A percentile compares a stretch with the other conserved stretches of the same genome.
These are phyloP conservation scores for Ecliptopera silaceata DNA, from an alignment of 2,888 invertebrate species.

Conservation along the genomic window DNA sequence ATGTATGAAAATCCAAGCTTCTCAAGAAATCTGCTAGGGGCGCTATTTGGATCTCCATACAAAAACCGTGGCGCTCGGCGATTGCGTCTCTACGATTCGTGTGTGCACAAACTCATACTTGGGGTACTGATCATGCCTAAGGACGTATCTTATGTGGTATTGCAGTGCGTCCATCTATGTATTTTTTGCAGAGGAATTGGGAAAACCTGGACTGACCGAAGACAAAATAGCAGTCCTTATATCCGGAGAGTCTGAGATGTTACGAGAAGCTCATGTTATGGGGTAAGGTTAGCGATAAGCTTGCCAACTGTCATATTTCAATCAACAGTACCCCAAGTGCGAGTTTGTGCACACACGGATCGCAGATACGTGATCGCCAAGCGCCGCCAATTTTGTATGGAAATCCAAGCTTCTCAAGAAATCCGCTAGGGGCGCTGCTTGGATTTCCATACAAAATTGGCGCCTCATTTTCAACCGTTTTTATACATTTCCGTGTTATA, in stretches of 20 bases:
- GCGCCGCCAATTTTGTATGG: background rate
- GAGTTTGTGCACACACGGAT: no score
- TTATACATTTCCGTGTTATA: background rate
- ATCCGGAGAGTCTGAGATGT: constrained; percentile 86
- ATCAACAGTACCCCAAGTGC: background rate
- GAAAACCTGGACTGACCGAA: constrained; percentile 81
- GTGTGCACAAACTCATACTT: no score
- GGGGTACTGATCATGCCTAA: no score
- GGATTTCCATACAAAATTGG: no score
- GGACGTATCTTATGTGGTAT: no score
- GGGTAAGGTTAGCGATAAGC: constrained; percentile 74
- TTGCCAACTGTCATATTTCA: background rate
- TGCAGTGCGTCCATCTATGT: background rate
- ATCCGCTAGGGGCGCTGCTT: no score
- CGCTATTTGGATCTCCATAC: no score
- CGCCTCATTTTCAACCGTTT: constrained; percentile 40
- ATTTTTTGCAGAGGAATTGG: constrained; percentile 57
- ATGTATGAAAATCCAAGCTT: no score
- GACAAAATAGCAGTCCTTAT: constrained; percentile 87
- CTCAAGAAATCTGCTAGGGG: no score
- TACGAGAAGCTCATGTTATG: constrained; percentile 86
- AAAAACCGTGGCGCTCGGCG: no score
- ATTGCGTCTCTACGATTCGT: no score
- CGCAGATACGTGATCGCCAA: background rate
- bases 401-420: no score